phyloP scores from a whole-genome alignment of 37 sponge, comb jelly and placozoan genomes.

The Spongia lamella region DNA sequence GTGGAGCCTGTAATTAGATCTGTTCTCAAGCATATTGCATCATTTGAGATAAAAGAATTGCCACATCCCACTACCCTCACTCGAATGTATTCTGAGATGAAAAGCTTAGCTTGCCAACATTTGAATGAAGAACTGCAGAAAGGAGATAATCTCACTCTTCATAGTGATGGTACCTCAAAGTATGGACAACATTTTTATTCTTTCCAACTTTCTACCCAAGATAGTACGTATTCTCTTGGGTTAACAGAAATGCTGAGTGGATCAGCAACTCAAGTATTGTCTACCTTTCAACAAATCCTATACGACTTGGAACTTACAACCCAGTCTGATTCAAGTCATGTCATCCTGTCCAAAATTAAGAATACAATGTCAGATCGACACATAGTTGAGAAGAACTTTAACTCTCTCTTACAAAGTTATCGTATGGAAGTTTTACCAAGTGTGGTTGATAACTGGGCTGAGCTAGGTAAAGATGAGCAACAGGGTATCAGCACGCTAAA shows the following conservation, averaged over 20 bases:
- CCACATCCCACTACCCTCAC: conserved; percentile 4
- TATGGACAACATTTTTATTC: conserved; percentile 17
- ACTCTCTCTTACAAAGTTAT: conserved; percentile 11
- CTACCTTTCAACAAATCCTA: neutral
- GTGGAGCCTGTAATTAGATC: conserved; percentile 10
- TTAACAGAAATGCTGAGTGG: conserved; percentile 22
- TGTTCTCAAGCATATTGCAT: conserved; percentile 6
- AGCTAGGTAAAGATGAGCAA: conserved; percentile 7
- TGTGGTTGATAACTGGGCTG: conserved; percentile 6
- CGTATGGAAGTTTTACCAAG: conserved; percentile 2
- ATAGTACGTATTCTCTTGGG: conserved; percentile 5
- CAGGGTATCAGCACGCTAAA: conserved; percentile 11
- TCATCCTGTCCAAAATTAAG: conserved; percentile 9
- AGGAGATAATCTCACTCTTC: conserved; percentile 3
- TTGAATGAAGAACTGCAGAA: neutral
- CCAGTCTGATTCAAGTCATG: neutral
- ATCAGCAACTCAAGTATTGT: conserved; percentile 6
- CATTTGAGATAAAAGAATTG: neutral
- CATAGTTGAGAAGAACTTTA: conserved; percentile 20
- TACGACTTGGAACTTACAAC: neutral
- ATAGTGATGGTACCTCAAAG: conserved; percentile 28
- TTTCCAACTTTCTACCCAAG: conserved; percentile 11
- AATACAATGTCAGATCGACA: conserved; percentile 40
- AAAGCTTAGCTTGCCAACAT: conserved; percentile 8
- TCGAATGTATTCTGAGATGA: conserved; percentile 5